Base-by-base conservation (phyloP, 1,140 invertebrate genomes). In the Polyergus mexicanus region DNA sequence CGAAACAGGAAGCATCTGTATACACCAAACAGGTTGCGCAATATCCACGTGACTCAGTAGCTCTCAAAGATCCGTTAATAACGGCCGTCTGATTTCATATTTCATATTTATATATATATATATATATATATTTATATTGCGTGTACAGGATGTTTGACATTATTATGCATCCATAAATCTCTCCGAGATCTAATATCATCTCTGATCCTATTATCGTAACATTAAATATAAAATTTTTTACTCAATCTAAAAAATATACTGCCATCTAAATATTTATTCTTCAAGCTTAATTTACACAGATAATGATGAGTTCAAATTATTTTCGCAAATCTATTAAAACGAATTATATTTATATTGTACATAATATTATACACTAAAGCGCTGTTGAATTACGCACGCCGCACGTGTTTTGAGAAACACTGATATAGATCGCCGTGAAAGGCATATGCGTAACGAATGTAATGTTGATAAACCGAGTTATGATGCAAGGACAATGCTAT, bases 401-500 rank as follows among this genome's bases (percentile, higher is more conserved):
- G n/a, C 11, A 8, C 58, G 5, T 5, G n/a, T 75, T 76, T 63
- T 65, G 32, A 72, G n/a, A 68, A 58, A 69, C 54, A 62, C 35
- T 58, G 58, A 72, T 71, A 76, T 66, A 75, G 32, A 35, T 84
- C 16, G 62, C 25, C 56, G 16, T 56, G 35, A 58, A 84, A 41
- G 16, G 28, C 56, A 0, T 62, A 44, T 28, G 28, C 47, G 63
- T 68, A 86, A 69, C 28, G 38, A 86, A 75, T 47, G 13, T 62
- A 76, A 69, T 11, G 25, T 76, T 71, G 41, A 76, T 62, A 56
- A 68, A 63, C 6, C 16, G 10, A 38, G 25, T 66, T 32, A 25
- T 11, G 38, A 86, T 47, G 41, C 68, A 74, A 68, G 25, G 65
- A 62, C 38, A 60, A 41, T 19, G 19, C 28, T 60, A 65, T 88